A percentile compares a stretch with the other conserved stretches of the same genome.
These are phyloP conservation scores for Marmota flaviventris DNA, from an alignment of 2,113 vertebrate genomes.

Conservation along the genomic window DNA sequence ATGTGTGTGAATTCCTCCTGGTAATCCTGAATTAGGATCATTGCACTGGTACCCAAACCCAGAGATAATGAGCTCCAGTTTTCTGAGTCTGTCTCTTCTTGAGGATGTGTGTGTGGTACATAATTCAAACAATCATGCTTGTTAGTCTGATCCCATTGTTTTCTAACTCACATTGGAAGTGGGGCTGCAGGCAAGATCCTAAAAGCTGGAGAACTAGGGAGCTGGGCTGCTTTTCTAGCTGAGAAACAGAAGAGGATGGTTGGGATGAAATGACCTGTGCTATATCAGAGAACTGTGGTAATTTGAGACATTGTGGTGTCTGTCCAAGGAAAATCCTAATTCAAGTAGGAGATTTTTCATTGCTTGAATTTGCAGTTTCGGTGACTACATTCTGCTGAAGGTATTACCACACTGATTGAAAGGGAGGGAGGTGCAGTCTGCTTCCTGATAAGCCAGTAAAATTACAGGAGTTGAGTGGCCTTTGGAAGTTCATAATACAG, in stretches of 20 bases:
- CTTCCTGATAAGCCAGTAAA: background rate
- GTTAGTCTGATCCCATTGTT: background rate
- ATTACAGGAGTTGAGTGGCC: background rate
- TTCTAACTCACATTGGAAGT: background rate
- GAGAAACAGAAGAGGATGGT: background rate
- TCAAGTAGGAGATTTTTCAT: background rate
- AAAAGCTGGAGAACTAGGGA: background rate
- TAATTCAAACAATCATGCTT: background rate
- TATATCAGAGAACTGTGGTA: background rate
- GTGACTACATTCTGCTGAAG: background rate
- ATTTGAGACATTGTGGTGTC: background rate
- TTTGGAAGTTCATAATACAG: background rate
- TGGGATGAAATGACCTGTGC: background rate
- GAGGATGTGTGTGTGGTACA: background rate
- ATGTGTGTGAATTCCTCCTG: background rate
- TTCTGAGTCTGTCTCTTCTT: background rate
- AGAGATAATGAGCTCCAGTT: background rate
- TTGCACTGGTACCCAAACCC: background rate
- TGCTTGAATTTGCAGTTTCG: background rate
- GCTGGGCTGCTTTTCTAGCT: background rate
- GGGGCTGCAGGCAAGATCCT: background rate
- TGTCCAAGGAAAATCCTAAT: background rate
- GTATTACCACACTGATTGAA: background rate
- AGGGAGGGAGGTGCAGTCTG: background rate
- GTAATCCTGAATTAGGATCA: background rate